Conservation (phyloP, 2,113 vertebrate species). For the Pseudolaguvia tuberculata region DNA sequence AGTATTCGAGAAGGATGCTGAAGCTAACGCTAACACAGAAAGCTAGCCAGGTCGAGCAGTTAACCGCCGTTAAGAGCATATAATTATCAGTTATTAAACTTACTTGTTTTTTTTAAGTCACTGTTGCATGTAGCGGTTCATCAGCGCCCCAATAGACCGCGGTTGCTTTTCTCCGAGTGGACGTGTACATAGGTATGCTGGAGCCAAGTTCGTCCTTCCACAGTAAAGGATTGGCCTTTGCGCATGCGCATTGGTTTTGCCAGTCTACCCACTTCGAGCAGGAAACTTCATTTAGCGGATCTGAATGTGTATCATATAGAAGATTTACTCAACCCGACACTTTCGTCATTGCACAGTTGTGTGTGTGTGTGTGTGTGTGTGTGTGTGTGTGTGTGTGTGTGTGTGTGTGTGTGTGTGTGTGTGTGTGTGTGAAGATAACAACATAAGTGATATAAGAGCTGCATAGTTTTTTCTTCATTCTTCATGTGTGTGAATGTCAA, state of each 20-base stretch:
- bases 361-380: too few species aligned
- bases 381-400: too few species aligned
- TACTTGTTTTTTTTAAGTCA: neutral
- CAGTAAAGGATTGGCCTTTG: conserved; percentile 1
- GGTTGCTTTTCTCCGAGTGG: neutral
- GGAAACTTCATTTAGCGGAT: neutral
- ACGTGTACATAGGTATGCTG: conserved; percentile 26
- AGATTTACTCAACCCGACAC: neutral
- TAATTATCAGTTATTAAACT: neutral
- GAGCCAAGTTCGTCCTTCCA: neutral
- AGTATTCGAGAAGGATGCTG: conserved; percentile 6
- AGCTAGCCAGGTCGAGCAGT: neutral
- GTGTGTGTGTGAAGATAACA: neutral
- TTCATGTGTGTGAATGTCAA: neutral
- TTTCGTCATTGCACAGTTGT: neutral
- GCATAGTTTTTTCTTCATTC: neutral
- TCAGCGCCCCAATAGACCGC: neutral
- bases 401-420: too few species aligned
- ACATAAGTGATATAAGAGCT: neutral
- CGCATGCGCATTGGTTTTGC: conserved; percentile 5
- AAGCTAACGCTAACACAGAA: conserved; percentile 10
- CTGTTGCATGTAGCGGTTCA: neutral
- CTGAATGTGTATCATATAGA: neutral
- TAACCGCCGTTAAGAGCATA: neutral
- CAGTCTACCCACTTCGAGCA: neutral